A percentile compares a stretch with the other conserved stretches of the same genome.
These are phyloP conservation scores for Hemicordylus capensis DNA, from an alignment of 2,113 vertebrate species.

Conservation along the genomic window DNA sequence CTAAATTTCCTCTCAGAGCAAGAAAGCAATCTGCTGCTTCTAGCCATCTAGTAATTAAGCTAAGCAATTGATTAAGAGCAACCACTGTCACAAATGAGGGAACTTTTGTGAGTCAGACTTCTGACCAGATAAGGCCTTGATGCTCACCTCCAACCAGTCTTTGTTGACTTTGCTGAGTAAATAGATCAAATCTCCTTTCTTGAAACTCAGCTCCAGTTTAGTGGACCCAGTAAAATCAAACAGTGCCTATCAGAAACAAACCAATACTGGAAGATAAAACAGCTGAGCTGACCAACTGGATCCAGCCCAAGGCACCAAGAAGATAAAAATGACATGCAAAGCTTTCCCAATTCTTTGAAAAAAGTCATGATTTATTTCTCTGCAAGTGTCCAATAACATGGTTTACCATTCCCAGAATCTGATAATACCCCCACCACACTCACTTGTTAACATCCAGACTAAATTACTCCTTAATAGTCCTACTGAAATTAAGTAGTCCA, in stretches of 20 bases:
- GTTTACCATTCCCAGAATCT: too few relatives aligned
- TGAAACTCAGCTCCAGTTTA: slow-evolving; percentile 90
- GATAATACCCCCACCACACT: background rate
- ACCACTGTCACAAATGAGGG: too few relatives aligned
- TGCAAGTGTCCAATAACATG: background rate
- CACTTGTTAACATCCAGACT: too few relatives aligned
- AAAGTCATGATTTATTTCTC: background rate
- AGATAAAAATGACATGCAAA: background rate
- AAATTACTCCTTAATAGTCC: too few relatives aligned
- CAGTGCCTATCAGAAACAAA: slow-evolving; percentile 79
- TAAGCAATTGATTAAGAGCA: too few relatives aligned
- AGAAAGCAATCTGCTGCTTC: background rate
- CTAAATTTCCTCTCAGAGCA: background rate
- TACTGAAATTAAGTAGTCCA: too few relatives aligned
- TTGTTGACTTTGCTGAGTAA: slow-evolving; percentile 91
- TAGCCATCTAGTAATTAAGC: too few relatives aligned
- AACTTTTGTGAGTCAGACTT: too few relatives aligned
- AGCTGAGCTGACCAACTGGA: background rate
- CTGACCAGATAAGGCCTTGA: background rate
- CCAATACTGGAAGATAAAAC: slow-evolving; percentile 11
- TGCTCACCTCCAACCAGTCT: slow-evolving; percentile 95
- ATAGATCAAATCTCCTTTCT: slow-evolving; percentile 92
- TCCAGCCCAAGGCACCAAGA: background rate
- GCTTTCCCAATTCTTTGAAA: too few relatives aligned
- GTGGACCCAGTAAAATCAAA: slow-evolving; percentile 90